A percentile compares a stretch with the other conserved stretches of the same genome.
phyloP scores from a whole-genome alignment of 2,797 vertebrate genomes.

The Selene dorsalis region DNA sequence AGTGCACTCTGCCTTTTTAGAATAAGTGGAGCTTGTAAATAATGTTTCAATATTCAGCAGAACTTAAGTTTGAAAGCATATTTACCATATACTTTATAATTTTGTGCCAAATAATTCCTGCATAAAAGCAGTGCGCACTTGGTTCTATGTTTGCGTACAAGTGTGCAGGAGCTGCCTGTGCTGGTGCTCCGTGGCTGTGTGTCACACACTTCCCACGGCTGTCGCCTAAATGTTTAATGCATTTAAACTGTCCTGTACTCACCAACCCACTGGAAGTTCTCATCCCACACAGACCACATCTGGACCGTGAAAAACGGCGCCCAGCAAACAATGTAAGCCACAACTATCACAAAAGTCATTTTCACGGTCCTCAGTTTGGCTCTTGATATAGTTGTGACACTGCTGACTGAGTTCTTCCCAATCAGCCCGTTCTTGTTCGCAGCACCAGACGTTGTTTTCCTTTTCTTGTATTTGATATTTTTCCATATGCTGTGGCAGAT shows the following conservation, averaged over 20 bases:
- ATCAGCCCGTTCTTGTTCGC: slow-evolving; percentile 82
- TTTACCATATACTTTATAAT: neutral
- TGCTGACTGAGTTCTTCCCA: slow-evolving; percentile 89
- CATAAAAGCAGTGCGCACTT: slow-evolving; percentile 50
- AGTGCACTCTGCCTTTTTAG: neutral
- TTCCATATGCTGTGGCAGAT: slow-evolving; percentile 94
- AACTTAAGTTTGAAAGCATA: neutral
- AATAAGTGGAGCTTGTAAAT: neutral
- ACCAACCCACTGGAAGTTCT: slow-evolving; percentile 88
- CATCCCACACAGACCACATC: slow-evolving; percentile 98
- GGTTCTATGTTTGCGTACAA: slow-evolving; percentile 4
- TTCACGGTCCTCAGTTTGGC: slow-evolving; percentile 97
- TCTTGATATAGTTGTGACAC: slow-evolving; percentile 90
- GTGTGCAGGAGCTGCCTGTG: neutral
- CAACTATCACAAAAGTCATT: slow-evolving; percentile 97
- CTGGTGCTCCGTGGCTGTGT: neutral
- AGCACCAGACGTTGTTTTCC: slow-evolving; percentile 40
- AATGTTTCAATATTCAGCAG: neutral
- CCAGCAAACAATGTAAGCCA: slow-evolving; percentile 95
- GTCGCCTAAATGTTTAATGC: neutral
- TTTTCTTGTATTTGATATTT: slow-evolving; percentile 90
- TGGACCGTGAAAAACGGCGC: slow-evolving; percentile 94
- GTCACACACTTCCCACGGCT: no score
- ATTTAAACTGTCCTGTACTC: slow-evolving; percentile 55
- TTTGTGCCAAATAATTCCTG: slow-evolving; percentile 14